Evolutionary conservation across 2,113 vertebrate species (phyloP).

Genomic region (Triplophysa tibetana): DNA sequence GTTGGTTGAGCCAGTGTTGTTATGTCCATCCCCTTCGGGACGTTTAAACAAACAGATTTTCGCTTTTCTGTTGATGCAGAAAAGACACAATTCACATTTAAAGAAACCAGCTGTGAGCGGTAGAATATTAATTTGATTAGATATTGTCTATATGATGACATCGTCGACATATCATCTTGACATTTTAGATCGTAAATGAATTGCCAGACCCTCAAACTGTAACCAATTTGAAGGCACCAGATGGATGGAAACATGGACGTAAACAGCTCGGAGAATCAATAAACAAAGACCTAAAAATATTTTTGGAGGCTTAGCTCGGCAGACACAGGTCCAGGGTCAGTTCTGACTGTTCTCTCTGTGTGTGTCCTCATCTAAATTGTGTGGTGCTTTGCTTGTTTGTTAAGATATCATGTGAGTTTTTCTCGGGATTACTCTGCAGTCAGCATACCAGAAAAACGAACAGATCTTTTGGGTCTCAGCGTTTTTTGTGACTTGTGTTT

Average conservation of each 20-base stretch:
- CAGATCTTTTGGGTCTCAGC: not conserved
- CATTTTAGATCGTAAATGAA: not conserved
- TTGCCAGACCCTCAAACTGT: not conserved
- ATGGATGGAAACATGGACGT: slow-evolving; percentile 3
- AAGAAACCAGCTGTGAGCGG: not conserved
- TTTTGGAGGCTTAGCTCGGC: not conserved
- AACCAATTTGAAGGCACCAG: slow-evolving; percentile 5
- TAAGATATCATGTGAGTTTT: slow-evolving; percentile 21
- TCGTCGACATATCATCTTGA: not conserved
- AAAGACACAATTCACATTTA: no score
- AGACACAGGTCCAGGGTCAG: slow-evolving; percentile 27
- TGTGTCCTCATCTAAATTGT: not conserved
- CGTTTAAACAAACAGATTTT: no score
- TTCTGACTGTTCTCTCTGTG: slow-evolving; percentile 8
- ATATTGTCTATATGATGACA: not conserved
- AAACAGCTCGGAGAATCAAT: slow-evolving; percentile 38
- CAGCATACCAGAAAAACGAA: not conserved
- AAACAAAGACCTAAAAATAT: slow-evolving; percentile 45
- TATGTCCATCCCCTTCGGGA: no score
- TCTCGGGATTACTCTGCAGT: not conserved
- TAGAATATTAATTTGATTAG: not conserved
- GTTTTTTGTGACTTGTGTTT: no score
- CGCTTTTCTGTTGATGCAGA: no score
- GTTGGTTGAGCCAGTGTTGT: no score
- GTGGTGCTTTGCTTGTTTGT: not conserved